Evolutionary conservation across 1,140 invertebrate species (phyloP), one percentile per base, ranked within the genome.

Genomic region (Drosophila virilis): DNA sequence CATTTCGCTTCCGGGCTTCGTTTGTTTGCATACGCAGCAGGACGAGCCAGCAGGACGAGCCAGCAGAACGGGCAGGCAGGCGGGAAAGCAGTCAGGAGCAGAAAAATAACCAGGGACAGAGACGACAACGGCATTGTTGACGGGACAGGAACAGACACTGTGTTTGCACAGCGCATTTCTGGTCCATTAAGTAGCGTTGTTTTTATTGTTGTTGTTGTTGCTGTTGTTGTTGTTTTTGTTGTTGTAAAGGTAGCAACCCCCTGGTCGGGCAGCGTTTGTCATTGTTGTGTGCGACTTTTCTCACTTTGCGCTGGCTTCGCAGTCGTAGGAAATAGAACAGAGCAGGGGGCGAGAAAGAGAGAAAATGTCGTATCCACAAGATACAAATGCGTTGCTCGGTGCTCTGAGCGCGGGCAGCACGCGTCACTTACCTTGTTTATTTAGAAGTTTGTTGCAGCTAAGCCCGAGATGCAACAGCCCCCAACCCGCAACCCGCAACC

Each of bases 131-230:
- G 22, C 22, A 2, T 3, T 22, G 22, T 22, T 22, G 22, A 22
- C 15, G 42, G 48, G 37, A 46, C 38, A 48, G 76, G 64, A 35
- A 62, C 42, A 51, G 62, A n/a, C 62, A 57, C 52, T 72, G 66
- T 88, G 84, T 88, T 88, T 89, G 84, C 84, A 83, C 77, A 75
- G 78, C 80, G 84, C 84, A 88, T 88, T 86, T 88, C 83, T 89
- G 84, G 84, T 89, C 84, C 84, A 88, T 88, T 89, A 89, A 89
- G 84, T 89, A 80, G 84, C 79, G 66, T 15, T 75, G 69, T 57
- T 66, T 40, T 35, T 71, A 35, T 17, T 68, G 40, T 12, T 52
- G 22, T 40, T 60, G 58, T 37, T 61, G 52, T 50, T 33, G 28
- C 45, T 52, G 52, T 8, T 76, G 42, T 73, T 69, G 42, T 72